Conservation (phyloP, 2,797 vertebrate genomes). For the Protonibea diacanthus region DNA sequence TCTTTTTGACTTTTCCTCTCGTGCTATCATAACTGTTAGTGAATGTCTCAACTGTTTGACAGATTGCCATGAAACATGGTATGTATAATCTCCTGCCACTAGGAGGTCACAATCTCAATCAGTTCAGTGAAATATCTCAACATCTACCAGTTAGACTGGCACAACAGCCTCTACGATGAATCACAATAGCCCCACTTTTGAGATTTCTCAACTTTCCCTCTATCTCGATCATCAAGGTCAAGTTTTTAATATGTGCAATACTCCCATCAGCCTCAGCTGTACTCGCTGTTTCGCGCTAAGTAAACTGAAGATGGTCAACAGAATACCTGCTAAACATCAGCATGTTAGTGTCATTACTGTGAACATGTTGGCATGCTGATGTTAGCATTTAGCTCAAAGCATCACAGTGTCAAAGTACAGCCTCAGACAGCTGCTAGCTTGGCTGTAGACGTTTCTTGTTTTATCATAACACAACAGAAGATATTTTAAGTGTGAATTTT, state of each 20-base stretch:
- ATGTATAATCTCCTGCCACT: neutral
- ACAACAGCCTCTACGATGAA: neutral
- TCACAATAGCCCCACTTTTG: neutral
- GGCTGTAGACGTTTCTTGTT: neutral
- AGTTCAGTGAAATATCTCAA: neutral
- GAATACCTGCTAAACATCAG: neutral
- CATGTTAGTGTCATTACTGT: neutral
- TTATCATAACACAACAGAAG: neutral
- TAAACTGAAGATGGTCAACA: neutral
- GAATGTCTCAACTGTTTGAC: neutral
- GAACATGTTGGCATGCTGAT: neutral
- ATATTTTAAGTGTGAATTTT: constrained; percentile 1
- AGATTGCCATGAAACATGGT: neutral
- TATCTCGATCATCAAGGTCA: neutral
- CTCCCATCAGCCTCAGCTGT: too few relatives aligned
- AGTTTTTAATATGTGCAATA: neutral
- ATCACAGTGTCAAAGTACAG: neutral
- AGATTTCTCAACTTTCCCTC: neutral
- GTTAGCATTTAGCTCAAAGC: constrained; percentile 7
- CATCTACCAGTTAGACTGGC: neutral
- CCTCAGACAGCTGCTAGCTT: neutral
- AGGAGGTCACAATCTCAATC: neutral
- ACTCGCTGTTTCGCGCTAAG: neutral
- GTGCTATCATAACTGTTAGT: neutral
- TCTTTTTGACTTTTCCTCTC: neutral